Evolutionary conservation across 2,113 vertebrate species (phyloP).

Genomic region (Sminthopsis crassicaudata): DNA sequence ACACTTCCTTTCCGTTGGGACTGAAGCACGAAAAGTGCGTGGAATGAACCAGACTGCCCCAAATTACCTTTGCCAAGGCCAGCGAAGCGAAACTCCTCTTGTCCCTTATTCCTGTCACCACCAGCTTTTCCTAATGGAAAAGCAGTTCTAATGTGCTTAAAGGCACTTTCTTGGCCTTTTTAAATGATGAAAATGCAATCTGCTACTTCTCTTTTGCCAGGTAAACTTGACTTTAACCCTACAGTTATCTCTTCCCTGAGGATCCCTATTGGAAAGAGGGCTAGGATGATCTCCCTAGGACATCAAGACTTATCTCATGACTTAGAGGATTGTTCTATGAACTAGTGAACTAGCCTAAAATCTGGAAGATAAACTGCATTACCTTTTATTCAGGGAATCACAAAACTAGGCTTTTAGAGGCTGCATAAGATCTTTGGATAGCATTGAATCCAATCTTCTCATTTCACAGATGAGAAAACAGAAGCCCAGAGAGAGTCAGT

Average conservation of each 20-base stretch:
- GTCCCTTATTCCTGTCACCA: not conserved
- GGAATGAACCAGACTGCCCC: not conserved
- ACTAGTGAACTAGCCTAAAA: not conserved
- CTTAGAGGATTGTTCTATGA: constrained; percentile 17
- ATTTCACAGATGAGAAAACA: not conserved
- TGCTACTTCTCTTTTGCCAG: not conserved
- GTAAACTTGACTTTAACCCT: not conserved
- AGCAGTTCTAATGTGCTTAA: not conserved
- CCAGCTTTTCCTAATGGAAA: not conserved
- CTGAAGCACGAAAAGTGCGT: not conserved
- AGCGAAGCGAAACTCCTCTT: not conserved
- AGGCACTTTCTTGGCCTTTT: constrained; percentile 13
- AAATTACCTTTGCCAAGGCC: not conserved
- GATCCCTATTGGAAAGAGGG: not conserved
- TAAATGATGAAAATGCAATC: constrained; percentile 16
- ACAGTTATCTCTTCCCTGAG: constrained; percentile 1
- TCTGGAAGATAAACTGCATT: not conserved
- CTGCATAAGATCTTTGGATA: not conserved
- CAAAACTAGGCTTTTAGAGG: not conserved
- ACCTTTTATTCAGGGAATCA: not conserved
- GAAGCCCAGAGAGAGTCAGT: not conserved
- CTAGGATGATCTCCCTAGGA: not conserved
- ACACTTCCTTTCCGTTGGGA: constrained; percentile 16
- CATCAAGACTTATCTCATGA: constrained; percentile 42
- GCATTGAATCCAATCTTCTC: not conserved